A percentile compares a stretch with the other conserved stretches of the same genome.
phyloP scores from a whole-genome alignment of 2,113 vertebrate species.

The Anoplopoma fimbria region DNA sequence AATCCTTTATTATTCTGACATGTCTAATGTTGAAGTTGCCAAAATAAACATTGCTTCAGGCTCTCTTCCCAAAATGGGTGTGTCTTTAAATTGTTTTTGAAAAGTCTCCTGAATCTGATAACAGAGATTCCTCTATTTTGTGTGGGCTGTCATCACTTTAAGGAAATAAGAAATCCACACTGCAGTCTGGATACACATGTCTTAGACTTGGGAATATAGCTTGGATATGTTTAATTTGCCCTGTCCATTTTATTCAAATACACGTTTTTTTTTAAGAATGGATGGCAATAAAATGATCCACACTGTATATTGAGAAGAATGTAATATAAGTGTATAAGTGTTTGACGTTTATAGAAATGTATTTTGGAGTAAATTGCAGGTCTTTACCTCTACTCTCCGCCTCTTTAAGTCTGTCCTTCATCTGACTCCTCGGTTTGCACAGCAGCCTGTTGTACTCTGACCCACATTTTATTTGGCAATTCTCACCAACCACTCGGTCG shows the following conservation, averaged over 20 bases:
- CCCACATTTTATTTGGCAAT: slow-evolving; percentile 58
- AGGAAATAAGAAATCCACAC: slow-evolving; percentile 3
- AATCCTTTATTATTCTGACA: background rate
- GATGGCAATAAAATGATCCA: too few species aligned
- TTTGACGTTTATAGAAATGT: background rate
- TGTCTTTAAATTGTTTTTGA: slow-evolving; percentile 1
- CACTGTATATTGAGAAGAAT: background rate
- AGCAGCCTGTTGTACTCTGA: slow-evolving; percentile 50
- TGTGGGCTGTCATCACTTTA: background rate
- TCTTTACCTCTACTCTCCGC: slow-evolving; percentile 58
- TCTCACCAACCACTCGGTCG: slow-evolving; percentile 9
- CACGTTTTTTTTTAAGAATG: background rate
- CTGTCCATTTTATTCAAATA: background rate
- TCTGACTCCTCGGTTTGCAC: slow-evolving; percentile 44
- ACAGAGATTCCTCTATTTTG: slow-evolving; percentile 2
- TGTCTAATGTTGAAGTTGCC: background rate
- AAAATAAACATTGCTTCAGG: slow-evolving; percentile 15
- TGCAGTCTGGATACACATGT: background rate
- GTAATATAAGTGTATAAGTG: background rate
- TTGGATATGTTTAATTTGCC: background rate
- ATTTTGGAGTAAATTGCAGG: background rate
- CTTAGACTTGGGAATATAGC: background rate
- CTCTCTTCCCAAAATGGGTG: slow-evolving; percentile 21
- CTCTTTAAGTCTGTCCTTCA: slow-evolving; percentile 61
- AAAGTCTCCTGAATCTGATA: slow-evolving; percentile 15